Evolutionary conservation across 2,888 invertebrate genomes (phyloP).

Genomic region (Iphiclides podalirius): DNA sequence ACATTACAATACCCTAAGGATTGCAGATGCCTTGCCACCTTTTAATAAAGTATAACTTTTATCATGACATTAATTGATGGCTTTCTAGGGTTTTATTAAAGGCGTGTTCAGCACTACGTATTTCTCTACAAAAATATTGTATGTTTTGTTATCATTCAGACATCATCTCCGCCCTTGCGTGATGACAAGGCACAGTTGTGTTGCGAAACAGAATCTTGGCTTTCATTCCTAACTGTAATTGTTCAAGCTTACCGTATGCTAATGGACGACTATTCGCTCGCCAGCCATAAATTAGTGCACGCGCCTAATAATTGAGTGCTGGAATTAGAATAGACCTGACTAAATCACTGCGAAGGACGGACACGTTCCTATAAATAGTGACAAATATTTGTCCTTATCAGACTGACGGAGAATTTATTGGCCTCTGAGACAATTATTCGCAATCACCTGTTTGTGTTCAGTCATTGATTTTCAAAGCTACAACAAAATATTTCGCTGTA

Average conservation of each 20-base stretch:
- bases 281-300: conserved; percentile 33
- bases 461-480: background rate
- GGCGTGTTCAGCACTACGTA: no score
- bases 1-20: no score
- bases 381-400: conserved; percentile 23
- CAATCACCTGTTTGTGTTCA: conserved; percentile 19
- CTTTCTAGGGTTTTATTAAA: no score
- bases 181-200: no score
- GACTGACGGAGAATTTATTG: conserved; percentile 14
- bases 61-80: no score
- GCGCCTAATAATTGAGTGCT: conserved; percentile 28
- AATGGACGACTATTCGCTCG: conserved; percentile 38
- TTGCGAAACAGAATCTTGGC: no score
- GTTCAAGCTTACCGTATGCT: conserved; percentile 37
- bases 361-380: conserved; percentile 33
- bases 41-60: no score
- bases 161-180: no score
- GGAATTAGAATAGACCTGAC: conserved; percentile 29
- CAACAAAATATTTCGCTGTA: no score
- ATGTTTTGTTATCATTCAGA: no score
- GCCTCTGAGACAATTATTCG: conserved; percentile 10
- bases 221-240: conserved; percentile 42
- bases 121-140: no score
- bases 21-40: no score
- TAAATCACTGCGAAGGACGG: conserved; percentile 26